These are phyloP conservation scores for Eurytoma adleriae DNA, from an alignment of 2,888 invertebrate species.

Conservation along the genomic window DNA sequence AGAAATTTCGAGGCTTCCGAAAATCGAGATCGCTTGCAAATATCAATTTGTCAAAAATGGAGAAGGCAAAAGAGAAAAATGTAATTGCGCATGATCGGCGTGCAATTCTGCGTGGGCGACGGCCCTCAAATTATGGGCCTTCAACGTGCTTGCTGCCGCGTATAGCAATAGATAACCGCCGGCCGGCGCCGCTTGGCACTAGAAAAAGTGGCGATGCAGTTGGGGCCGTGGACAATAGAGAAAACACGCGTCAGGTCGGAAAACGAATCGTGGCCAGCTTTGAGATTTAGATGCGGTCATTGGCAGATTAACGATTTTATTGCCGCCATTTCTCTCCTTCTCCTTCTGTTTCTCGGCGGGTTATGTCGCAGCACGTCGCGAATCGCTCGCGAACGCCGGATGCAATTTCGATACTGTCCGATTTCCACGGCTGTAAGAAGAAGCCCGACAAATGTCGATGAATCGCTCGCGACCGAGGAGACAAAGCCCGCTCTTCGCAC, in stretches of 20 bases:
- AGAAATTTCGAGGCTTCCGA: no score
- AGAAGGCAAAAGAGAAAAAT: no score
- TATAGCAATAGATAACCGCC: conserved; percentile 24
- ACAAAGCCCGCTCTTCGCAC: conserved; percentile 1
- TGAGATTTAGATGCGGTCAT: conserved; percentile 52
- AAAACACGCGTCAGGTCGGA: conserved; percentile 38
- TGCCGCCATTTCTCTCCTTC: conserved; percentile 23
- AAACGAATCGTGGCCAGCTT: conserved; percentile 45
- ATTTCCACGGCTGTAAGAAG: conserved; percentile 39
- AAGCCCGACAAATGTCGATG: conserved; percentile 41
- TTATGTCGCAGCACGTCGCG: conserved; percentile 15
- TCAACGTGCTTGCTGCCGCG: neutral
- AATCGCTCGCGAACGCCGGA: neutral
- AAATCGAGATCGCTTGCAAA: no score
- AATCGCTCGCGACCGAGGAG: conserved; percentile 21
- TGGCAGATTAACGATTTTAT: conserved; percentile 54
- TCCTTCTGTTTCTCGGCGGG: neutral
- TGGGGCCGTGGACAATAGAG: conserved; percentile 37
- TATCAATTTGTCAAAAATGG: no score
- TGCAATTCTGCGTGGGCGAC: conserved; percentile 33
- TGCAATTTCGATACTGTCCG: conserved; percentile 53
- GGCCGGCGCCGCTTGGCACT: neutral
- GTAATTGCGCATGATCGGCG: conserved; percentile 40
- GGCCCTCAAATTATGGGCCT: conserved; percentile 20
- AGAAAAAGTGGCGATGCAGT: neutral